Base-by-base conservation (phyloP, 2,797 vertebrate species). In the Cossypha dichroa region DNA sequence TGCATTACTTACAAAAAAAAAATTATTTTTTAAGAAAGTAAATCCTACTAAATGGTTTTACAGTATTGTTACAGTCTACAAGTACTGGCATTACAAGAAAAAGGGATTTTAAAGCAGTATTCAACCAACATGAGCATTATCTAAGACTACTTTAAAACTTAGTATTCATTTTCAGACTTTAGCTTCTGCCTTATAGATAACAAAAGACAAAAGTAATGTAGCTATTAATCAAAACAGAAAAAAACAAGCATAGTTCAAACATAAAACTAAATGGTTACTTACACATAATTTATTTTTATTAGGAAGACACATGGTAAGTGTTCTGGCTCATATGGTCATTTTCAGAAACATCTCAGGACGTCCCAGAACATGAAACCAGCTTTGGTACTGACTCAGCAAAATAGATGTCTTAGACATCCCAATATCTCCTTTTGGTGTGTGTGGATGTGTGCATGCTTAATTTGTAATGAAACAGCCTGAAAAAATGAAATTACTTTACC, bases 271-370 rank as follows among this genome's bases (percentile, higher is more conserved):
- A 88, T 72, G 36, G 13, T 69, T 93, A 91, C 72, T 93, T 91
- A 78, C 74, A 95, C 45, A 93, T 58, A 83, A 93, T 90, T 96
- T 91, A 86, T 88, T 96, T 96, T 92, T 93, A 91, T 91, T 96
- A 81, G 52, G 89, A 93, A 83, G 59, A 69, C 70, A 91, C 72
- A 89, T 62, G 33, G 88, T 86, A 91, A 94, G 89, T 73, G 34
- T 94, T 97, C 81, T 95, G 75, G 82, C 38, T 84, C 58, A 51
- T 81, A 56, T 70, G 90, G 59, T 81, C 79, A 79, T 94, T 97
- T 96, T 72, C 91, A 96, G 94, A 95, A 94, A 90, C 40, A 86
- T 38, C 41, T 74, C 78, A 85, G 68, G 64, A 82, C 74, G 58
- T 31, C 74, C 59, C 87, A 85, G 73, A 95, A 90, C 69, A 43